Conservation (phyloP, 1,140 invertebrate species). For the Phortica variegata region DNA sequence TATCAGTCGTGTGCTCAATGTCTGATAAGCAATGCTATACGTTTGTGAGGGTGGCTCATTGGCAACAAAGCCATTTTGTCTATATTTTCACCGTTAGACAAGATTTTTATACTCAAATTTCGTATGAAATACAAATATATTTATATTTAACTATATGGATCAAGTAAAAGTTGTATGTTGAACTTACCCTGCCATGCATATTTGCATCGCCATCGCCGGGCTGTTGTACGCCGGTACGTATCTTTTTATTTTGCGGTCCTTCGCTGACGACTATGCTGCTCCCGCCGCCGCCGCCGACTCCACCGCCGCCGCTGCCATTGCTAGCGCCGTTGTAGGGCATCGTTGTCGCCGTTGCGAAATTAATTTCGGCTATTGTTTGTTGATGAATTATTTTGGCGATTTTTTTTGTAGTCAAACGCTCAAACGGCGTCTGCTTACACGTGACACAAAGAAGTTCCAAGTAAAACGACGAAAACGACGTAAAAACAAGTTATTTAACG, state of each 20-base stretch:
- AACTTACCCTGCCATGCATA: slow-evolving; percentile 53
- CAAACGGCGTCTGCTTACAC: too few relatives aligned
- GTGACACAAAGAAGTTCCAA: too few relatives aligned
- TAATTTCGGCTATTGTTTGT: slow-evolving; percentile 44
- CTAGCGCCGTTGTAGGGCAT: slow-evolving; percentile 55
- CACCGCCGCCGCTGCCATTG: slow-evolving; percentile 38
- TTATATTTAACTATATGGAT: too few relatives aligned
- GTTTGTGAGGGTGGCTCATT: too few relatives aligned
- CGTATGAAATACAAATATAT: too few relatives aligned
- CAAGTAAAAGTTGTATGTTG: too few relatives aligned
- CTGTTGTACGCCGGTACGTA: slow-evolving; percentile 52
- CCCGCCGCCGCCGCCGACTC: slow-evolving; percentile 39
- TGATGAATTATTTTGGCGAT: slow-evolving; percentile 51
- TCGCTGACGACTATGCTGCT: slow-evolving; percentile 52
- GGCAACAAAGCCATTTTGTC: too few relatives aligned
- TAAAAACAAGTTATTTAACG: too few relatives aligned
- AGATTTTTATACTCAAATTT: too few relatives aligned
- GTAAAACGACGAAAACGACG: slow-evolving; percentile 8
- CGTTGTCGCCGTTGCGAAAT: slow-evolving; percentile 49
- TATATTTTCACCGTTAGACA: too few relatives aligned
- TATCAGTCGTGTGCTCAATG: too few relatives aligned
- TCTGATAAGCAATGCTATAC: too few relatives aligned
- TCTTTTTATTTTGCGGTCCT: slow-evolving; percentile 55
- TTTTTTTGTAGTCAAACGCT: slow-evolving; percentile 34
- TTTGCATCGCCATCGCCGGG: slow-evolving; percentile 49